Evolutionary conservation across 2,888 invertebrate genomes (phyloP).

Genomic region (Lasioglossum leucozonium): DNA sequence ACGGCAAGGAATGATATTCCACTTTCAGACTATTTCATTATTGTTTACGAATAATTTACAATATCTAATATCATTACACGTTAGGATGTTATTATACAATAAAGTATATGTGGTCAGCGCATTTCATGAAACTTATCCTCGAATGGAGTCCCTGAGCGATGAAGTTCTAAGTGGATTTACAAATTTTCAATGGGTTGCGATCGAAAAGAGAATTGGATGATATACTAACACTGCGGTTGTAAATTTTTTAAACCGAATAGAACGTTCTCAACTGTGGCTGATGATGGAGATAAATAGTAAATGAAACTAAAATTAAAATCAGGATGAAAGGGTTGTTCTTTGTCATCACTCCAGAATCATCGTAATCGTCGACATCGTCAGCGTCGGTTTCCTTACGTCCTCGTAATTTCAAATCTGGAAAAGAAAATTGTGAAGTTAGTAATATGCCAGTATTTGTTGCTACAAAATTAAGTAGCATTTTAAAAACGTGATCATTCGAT

Average conservation of each 20-base stretch:
- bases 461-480: not conserved
- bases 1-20: not conserved
- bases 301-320: constrained; percentile 68
- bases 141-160: constrained; percentile 72
- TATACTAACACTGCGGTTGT: constrained; percentile 44
- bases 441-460: not conserved
- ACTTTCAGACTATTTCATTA: constrained; percentile 20
- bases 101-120: constrained; percentile 68
- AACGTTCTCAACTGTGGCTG: constrained; percentile 77
- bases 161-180: constrained; percentile 69
- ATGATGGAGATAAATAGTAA: constrained; percentile 77
- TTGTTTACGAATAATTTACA: constrained; percentile 32
- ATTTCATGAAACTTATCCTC: constrained; percentile 63
- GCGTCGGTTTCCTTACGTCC: constrained; percentile 78
- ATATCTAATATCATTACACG: constrained; percentile 50
- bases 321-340: constrained; percentile 67
- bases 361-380: constrained; percentile 78
- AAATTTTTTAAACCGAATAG: constrained; percentile 78
- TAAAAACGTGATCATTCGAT: not conserved
- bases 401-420: constrained; percentile 79
- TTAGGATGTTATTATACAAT: constrained; percentile 53
- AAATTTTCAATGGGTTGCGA: constrained; percentile 63
- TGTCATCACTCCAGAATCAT: constrained; percentile 74
- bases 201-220: constrained; percentile 60
- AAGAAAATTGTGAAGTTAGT: constrained; percentile 16